Percentiles rank a stretch among this genome's conserved stretches.
These are phyloP conservation scores for Neoniphon sammara DNA, from an alignment of 2,797 vertebrate species.

Conservation along the genomic window DNA sequence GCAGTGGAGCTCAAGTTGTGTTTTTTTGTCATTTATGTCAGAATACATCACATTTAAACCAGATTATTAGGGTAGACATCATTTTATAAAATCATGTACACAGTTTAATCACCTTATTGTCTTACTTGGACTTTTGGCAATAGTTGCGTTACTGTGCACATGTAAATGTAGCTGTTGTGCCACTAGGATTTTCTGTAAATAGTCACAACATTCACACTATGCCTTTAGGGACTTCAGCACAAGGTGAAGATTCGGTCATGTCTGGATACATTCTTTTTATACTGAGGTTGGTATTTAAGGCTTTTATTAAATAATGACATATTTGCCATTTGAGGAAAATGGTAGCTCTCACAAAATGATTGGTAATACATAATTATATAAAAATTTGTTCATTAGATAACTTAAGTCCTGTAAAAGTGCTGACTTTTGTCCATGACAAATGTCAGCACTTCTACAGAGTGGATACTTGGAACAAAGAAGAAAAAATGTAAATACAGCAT, in stretches of 20 bases:
- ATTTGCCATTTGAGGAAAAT: conserved; percentile 6
- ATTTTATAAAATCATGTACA: neutral
- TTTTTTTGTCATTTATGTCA: too few species aligned
- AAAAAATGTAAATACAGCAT: neutral
- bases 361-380: neutral
- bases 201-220: neutral
- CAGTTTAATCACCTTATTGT: neutral
- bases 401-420: too few species aligned
- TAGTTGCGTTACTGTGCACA: conserved; percentile 1
- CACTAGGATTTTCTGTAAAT: conserved; percentile 34
- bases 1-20: too few species aligned
- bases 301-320: neutral
- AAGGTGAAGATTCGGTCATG: neutral
- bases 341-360: neutral
- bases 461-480: too few species aligned
- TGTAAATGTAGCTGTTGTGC: neutral
- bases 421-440: too few species aligned
- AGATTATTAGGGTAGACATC: neutral
- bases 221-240: neutral
- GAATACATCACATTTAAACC: neutral
- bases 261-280: neutral
- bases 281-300: neutral
- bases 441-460: neutral
- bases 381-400: neutral
- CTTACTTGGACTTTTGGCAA: neutral